A percentile compares a stretch with the other conserved stretches of the same genome.
Conservation (phyloP, 2,797 vertebrate genomes). For the Manis javanica region DNA sequence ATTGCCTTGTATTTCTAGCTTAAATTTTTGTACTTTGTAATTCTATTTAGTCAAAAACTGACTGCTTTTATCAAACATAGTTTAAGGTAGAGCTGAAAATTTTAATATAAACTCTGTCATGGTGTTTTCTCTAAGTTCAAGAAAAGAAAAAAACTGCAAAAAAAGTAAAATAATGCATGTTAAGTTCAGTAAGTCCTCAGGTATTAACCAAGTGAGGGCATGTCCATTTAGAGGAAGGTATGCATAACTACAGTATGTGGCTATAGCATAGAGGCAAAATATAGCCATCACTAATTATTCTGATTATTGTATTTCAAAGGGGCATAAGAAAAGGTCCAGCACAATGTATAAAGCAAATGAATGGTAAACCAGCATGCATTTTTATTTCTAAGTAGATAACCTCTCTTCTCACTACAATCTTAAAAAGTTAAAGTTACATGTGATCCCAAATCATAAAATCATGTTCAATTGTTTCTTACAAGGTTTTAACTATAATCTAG, state of each 20-base stretch:
- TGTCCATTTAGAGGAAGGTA: not conserved
- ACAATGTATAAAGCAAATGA: not conserved
- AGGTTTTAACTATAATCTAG: not conserved
- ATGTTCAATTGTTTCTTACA: not conserved
- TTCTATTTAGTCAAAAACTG: not conserved
- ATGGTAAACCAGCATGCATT: not conserved
- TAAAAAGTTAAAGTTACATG: not conserved
- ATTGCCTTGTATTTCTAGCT: not conserved
- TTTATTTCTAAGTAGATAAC: not conserved
- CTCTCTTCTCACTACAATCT: not conserved
- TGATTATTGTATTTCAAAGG: not conserved
- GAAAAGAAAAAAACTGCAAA: not conserved
- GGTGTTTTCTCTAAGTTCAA: not conserved
- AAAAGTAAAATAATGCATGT: not conserved
- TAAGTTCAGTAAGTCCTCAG: not conserved
- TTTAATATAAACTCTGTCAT: not conserved
- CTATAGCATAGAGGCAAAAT: not conserved
- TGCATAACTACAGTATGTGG: not conserved
- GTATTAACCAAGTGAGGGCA: not conserved
- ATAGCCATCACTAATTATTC: not conserved
- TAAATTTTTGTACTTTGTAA: not conserved
- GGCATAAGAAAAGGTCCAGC: not conserved
- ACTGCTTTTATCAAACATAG: conserved; percentile 1
- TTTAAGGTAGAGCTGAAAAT: not conserved
- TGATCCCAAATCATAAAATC: not conserved